phyloP scores from a whole-genome alignment of 2,797 vertebrate genomes.

The Pseudotriccus pelzelni region DNA sequence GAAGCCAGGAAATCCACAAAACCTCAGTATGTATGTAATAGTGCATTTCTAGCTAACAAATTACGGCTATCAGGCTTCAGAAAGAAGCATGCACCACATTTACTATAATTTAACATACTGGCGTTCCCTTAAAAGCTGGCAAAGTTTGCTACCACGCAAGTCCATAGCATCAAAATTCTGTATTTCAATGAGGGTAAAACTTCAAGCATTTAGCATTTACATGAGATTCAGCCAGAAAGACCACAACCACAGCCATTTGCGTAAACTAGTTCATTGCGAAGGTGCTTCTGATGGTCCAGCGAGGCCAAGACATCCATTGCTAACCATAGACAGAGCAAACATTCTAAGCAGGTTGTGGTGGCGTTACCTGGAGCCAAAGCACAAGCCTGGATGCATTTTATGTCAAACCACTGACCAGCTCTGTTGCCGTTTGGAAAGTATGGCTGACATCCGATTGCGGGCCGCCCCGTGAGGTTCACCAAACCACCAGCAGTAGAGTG shows the following conservation, averaged over 20 bases:
- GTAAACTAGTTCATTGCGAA: rapidly evolving
- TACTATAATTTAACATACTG: constrained; percentile 52
- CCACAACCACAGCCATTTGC: not conserved
- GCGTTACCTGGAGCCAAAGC: constrained; percentile 53
- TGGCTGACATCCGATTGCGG: constrained; percentile 27
- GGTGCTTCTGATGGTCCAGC: not conserved
- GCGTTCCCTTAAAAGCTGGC: constrained; percentile 38
- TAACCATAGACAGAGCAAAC: not conserved
- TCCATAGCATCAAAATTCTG: not conserved
- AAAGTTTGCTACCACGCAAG: not conserved
- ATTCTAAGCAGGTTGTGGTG: constrained; percentile 55
- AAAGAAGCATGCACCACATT: constrained; percentile 35
- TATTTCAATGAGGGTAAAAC: not conserved
- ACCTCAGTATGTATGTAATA: constrained; percentile 59
- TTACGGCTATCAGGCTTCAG: constrained; percentile 60
- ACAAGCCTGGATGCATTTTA: not conserved
- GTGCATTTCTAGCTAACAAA: constrained; percentile 69
- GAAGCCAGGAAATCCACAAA: constrained; percentile 74
- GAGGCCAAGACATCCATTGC: rapidly evolving
- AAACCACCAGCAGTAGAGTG: constrained; percentile 49
- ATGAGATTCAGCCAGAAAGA: not conserved
- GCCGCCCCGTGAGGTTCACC: not conserved
- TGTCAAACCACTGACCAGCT: constrained; percentile 47
- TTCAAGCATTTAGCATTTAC: not conserved
- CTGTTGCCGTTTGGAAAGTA: constrained; percentile 12